Percentiles rank a stretch among this genome's conserved stretches.
phyloP scores from a whole-genome alignment of 2,888 invertebrate genomes.

The Rhaphigaster nebulosa region DNA sequence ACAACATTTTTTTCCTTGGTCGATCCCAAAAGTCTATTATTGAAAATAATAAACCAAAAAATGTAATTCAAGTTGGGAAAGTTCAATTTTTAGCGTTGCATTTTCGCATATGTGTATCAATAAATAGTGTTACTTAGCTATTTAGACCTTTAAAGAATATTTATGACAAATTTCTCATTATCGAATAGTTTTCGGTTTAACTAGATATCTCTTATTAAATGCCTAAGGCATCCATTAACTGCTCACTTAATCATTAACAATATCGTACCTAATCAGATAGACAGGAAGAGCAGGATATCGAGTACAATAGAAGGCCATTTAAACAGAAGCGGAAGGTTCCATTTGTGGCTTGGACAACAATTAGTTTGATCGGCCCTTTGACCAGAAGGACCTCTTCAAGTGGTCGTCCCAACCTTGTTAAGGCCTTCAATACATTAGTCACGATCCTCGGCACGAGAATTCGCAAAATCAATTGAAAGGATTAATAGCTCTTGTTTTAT shows the following conservation, averaged over 20 bases:
- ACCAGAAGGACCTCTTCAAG: neutral
- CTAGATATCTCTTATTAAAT: neutral
- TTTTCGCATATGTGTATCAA: no score
- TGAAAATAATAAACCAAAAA: no score
- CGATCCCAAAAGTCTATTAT: no score
- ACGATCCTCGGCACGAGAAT: neutral
- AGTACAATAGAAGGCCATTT: neutral
- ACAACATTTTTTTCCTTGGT: no score
- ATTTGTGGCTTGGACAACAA: slow-evolving; percentile 41
- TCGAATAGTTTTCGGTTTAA: neutral
- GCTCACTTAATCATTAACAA: neutral
- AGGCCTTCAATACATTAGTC: neutral
- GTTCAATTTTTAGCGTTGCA: no score
- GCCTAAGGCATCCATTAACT: neutral
- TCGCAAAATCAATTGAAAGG: neutral
- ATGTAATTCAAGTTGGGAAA: no score
- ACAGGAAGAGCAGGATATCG: neutral
- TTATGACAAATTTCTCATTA: neutral
- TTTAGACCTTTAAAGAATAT: no score
- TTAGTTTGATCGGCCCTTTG: slow-evolving; percentile 41
- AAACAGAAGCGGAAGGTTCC: slow-evolving; percentile 23
- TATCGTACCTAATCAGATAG: neutral
- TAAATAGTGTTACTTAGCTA: no score
- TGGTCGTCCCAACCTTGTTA: neutral
- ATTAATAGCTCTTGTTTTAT: neutral